Evolutionary conservation across 2,113 vertebrate genomes (phyloP), one percentile per base, ranked within the genome.

Genomic region (Thunnus maccoyii): DNA sequence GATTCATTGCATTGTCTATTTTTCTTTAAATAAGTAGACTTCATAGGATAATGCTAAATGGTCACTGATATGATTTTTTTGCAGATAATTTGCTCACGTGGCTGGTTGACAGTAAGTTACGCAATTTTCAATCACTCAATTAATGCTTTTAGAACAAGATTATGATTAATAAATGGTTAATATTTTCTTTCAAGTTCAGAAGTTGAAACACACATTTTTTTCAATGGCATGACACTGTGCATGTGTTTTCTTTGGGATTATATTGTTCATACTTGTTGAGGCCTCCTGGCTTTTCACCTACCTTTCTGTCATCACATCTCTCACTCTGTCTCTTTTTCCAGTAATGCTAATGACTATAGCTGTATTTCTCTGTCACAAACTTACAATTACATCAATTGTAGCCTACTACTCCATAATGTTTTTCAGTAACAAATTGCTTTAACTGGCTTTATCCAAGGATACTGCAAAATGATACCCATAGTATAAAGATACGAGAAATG

Each of bases 1-100:
- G 41, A 72, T 76, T 67, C 52, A 46, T 25, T 48, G n/a, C 5
- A 48, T 52, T 71, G 27, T 76, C 17, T 13, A 20, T 46, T 72
- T 71, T 65, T 32, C 27, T 77, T 22, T 63, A 13, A 54, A 15
- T 12, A 22, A 63, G 20, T 52, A 60, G 20, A 57, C 14, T 55
- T 30, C 4, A 30, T 30, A 30, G 36, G 36, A 6, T 7, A 41
- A 41, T 41, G 36, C 36, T 41, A 41, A 41, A 41, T 41, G 36
- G 7, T 9, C 36, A 41, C 7, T 9, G 36, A 41, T 41, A 36
- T 36, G 36, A 8, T 36, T 36, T 36, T 36, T 36, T 36, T 36
- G 36, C 36, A 5, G 36, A 36, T 36, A 36, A 36, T 36, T 36
- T 36, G 36, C 5, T 36, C 36, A 36, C 36, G 5, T 30, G 22